Evolutionary conservation across 1,140 invertebrate species (phyloP).

Genomic region (Halictus rubicundus): DNA sequence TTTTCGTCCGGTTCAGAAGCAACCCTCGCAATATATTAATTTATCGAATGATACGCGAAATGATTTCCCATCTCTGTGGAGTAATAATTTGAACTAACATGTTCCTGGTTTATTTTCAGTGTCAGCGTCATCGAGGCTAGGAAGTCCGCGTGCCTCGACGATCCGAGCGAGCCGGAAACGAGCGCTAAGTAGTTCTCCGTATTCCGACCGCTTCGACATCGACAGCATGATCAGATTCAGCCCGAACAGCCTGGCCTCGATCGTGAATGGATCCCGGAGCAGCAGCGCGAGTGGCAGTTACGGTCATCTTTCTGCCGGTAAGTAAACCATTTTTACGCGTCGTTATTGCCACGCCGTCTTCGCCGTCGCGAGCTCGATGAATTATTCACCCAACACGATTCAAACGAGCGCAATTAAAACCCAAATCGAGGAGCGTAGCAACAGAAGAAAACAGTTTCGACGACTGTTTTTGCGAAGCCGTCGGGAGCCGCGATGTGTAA

Average conservation of each 20-base stretch:
- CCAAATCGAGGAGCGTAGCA: too few relatives aligned
- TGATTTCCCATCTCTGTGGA: not conserved
- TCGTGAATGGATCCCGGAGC: conserved; percentile 92
- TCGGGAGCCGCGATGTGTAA: too few relatives aligned
- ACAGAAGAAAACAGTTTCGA: too few relatives aligned
- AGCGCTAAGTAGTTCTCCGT: conserved; percentile 95
- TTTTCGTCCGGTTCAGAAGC: too few relatives aligned
- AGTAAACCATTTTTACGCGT: conserved; percentile 51
- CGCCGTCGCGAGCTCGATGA: not conserved
- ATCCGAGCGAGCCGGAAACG: conserved; percentile 91
- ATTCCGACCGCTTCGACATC: conserved; percentile 96
- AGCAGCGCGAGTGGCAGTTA: conserved; percentile 95
- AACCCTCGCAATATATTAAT: not conserved
- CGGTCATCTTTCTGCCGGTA: conserved; percentile 95
- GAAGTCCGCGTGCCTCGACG: conserved; percentile 84
- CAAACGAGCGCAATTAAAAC: too few relatives aligned
- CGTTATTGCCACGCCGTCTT: not conserved
- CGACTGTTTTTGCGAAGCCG: too few relatives aligned
- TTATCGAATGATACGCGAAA: not conserved
- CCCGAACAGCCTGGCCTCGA: conserved; percentile 94
- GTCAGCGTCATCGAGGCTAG: conserved; percentile 86
- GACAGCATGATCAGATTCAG: conserved; percentile 97
- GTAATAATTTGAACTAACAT: not conserved
- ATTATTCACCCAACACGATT: not conserved
- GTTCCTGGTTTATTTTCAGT: conserved; percentile 41